A percentile compares a stretch with the other conserved stretches of the same genome.
These are phyloP conservation scores for Arctia plantaginis DNA, from an alignment of 2,888 invertebrate genomes.

Conservation along the genomic window DNA sequence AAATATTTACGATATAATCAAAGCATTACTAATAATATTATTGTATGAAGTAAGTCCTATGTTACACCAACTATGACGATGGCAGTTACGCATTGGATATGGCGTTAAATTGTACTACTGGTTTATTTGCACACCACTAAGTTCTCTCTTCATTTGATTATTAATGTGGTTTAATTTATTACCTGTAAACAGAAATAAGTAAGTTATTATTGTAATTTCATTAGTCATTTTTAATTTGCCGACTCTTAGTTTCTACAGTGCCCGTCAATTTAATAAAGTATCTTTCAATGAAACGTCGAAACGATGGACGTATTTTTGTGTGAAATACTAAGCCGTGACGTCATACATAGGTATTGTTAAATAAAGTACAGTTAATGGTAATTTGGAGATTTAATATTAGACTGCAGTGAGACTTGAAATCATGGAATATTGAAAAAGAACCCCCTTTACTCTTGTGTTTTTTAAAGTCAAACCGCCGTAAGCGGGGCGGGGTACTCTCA, in stretches of 20 bases:
- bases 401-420: too few relatives aligned
- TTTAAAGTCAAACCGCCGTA: too few relatives aligned
- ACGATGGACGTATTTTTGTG: background rate
- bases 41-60: slow-evolving; percentile 18
- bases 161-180: slow-evolving; percentile 54
- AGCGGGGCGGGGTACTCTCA: too few relatives aligned
- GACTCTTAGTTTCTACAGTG: too few relatives aligned
- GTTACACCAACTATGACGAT: slow-evolving; percentile 29
- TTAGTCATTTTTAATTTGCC: background rate
- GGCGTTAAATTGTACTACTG: slow-evolving; percentile 79
- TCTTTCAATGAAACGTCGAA: background rate
- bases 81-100: slow-evolving; percentile 77
- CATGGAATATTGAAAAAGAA: background rate
- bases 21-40: slow-evolving; percentile 1
- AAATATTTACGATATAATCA: slow-evolving; percentile 7
- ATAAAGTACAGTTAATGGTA: background rate
- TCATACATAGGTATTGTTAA: background rate
- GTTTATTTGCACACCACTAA: slow-evolving; percentile 64
- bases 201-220: background rate
- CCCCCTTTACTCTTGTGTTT: too few relatives aligned
- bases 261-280: background rate
- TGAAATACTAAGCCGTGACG: background rate
- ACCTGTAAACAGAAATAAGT: slow-evolving; percentile 64
- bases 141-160: slow-evolving; percentile 57
- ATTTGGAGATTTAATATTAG: background rate